Evolutionary conservation across 2,797 vertebrate genomes (phyloP).

Genomic region (Leontocebus nigricollis): DNA sequence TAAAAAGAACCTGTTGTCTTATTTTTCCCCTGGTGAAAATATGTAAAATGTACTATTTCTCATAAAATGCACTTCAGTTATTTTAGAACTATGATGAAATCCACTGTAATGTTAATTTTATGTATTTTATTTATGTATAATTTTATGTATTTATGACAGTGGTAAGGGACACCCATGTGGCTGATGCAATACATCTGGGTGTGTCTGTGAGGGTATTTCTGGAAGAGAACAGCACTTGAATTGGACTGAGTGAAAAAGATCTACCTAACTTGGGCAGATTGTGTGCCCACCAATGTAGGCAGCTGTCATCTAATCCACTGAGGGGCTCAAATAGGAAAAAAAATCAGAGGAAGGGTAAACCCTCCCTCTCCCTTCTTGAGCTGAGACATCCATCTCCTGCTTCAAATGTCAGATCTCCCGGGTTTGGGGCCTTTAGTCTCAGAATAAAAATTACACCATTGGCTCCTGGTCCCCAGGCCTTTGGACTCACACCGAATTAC

Average conservation of each 20-base stretch:
- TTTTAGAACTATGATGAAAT: constrained; percentile 3
- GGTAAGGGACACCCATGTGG: background rate
- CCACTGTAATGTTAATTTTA: background rate
- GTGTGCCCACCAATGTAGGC: background rate
- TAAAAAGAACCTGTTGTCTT: constrained; percentile 3
- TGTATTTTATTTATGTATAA: background rate
- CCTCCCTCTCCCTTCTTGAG: background rate
- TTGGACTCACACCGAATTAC: background rate
- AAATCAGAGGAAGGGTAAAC: background rate
- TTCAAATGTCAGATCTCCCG: background rate
- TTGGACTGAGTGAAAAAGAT: background rate
- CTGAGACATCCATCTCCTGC: background rate
- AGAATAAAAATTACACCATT: background rate
- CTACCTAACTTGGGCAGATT: background rate
- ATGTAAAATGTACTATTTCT: background rate
- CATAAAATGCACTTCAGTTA: background rate
- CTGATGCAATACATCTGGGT: background rate
- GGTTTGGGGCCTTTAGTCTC: background rate
- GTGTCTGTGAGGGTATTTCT: too few relatives aligned
- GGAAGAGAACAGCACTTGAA: background rate
- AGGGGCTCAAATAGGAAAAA: background rate
- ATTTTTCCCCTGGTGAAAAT: background rate
- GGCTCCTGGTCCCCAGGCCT: background rate
- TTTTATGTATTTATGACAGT: background rate
- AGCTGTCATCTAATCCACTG: too few relatives aligned